Evolutionary conservation across 92 coral and sea anemone species (phyloP).

Genomic region (Micromussa lordhowensis): DNA sequence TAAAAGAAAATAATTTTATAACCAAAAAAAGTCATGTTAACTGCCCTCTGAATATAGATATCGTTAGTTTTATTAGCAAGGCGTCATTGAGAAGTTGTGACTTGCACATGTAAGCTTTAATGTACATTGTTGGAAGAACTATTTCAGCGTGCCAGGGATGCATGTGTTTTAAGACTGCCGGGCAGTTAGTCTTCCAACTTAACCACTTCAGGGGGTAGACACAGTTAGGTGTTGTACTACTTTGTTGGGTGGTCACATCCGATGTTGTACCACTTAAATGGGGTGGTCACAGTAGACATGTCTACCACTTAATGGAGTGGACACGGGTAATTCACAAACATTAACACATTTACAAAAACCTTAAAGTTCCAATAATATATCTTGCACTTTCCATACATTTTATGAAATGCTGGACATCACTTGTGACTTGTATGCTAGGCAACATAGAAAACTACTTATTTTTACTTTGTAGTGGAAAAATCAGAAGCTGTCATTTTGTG

Average conservation of each 20-base stretch:
- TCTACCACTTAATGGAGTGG: no score
- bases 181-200: conserved; percentile 23
- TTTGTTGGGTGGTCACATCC: background rate
- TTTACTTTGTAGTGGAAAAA: background rate
- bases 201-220: background rate
- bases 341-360: background rate
- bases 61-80: background rate
- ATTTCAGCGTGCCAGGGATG: conserved; percentile 28
- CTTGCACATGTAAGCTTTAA: background rate
- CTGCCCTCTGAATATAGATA: background rate
- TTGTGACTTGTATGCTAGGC: background rate
- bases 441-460: background rate
- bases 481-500: background rate
- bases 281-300: background rate
- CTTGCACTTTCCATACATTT: background rate
- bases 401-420: background rate
- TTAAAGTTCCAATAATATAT: background rate
- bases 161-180: conserved; percentile 37
- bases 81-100: background rate
- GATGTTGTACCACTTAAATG: background rate
- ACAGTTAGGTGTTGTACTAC: background rate
- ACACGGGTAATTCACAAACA: no score
- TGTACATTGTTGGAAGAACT: background rate
- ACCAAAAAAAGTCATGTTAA: background rate
- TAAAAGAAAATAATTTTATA: background rate